phyloP scores from a whole-genome alignment of 2,797 vertebrate species.

The Bucorvus abyssinicus region DNA sequence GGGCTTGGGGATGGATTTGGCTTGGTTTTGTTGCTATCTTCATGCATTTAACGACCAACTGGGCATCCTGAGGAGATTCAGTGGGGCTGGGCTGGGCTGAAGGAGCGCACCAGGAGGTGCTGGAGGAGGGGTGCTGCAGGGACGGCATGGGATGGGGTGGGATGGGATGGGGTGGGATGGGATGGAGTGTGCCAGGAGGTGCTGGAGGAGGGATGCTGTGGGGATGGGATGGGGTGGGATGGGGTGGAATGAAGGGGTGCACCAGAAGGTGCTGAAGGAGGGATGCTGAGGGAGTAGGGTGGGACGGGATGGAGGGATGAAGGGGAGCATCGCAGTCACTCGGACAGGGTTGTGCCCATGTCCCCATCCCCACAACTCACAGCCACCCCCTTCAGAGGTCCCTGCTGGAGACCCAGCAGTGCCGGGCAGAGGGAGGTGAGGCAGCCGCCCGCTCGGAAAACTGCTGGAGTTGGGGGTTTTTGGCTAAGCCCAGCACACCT shows the following conservation, averaged over 20 bases:
- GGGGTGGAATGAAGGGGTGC: neutral
- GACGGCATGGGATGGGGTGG: no score
- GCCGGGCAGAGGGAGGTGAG: neutral
- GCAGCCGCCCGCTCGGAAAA: neutral
- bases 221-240: no score
- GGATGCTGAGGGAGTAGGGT: neutral
- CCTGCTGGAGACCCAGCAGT: neutral
- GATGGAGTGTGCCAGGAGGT: neutral
- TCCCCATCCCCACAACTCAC: neutral
- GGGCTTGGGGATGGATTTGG: neutral
- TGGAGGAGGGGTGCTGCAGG: neutral
- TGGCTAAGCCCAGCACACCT: neutral
- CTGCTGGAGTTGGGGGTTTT: neutral
- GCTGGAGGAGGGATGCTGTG: neutral
- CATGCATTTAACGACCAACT: neutral
- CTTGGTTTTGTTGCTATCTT: neutral
- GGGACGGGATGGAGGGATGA: neutral
- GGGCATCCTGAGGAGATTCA: fast-evolving
- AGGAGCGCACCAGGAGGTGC: neutral
- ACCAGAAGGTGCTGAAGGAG: neutral
- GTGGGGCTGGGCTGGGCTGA: neutral
- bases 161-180: no score
- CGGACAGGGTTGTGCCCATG: fast-evolving
- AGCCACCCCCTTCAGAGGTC: neutral
- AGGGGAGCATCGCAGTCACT: fast-evolving